phyloP scores from a whole-genome alignment of 1,140 invertebrate genomes.

The Cepaea nemoralis region DNA sequence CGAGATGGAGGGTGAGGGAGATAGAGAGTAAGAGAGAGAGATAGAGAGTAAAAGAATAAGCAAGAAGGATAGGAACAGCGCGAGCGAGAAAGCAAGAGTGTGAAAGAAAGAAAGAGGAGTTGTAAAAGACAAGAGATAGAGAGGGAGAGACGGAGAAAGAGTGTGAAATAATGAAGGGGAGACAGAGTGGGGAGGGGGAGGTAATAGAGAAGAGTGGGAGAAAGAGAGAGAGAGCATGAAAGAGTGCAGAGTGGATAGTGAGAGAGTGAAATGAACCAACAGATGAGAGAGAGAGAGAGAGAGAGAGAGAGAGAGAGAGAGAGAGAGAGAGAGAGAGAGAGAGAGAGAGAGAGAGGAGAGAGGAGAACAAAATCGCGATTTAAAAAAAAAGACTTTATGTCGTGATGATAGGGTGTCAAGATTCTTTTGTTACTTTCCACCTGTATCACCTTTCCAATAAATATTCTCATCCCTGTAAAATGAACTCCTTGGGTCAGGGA shows the following conservation, averaged over 20 bases:
- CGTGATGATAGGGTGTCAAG: no score
- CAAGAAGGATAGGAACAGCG: constrained; percentile 8
- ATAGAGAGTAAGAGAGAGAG: no score
- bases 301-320: constrained; percentile 20
- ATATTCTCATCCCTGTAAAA: no score
- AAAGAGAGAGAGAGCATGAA: not conserved
- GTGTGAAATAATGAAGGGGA: not conserved
- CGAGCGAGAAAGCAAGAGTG: constrained; percentile 8
- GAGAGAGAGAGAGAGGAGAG: constrained; percentile 10
- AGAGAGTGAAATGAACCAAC: no score
- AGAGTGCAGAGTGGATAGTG: not conserved
- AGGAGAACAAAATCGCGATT: constrained; percentile 20
- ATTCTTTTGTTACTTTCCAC: no score
- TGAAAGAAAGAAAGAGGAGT: not conserved
- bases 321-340: constrained; percentile 9
- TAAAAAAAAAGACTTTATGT: no score
- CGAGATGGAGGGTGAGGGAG: no score
- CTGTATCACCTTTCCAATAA: no score
- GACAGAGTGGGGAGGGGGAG: not conserved
- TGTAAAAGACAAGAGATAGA: not conserved
- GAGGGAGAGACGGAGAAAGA: not conserved
- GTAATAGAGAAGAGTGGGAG: not conserved
- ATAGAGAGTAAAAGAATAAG: not conserved
- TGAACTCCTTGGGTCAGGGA: no score
- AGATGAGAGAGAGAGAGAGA: not conserved